These are phyloP conservation scores for Muscicapa comitata DNA, from an alignment of 2,797 vertebrate species.

Conservation along the genomic window DNA sequence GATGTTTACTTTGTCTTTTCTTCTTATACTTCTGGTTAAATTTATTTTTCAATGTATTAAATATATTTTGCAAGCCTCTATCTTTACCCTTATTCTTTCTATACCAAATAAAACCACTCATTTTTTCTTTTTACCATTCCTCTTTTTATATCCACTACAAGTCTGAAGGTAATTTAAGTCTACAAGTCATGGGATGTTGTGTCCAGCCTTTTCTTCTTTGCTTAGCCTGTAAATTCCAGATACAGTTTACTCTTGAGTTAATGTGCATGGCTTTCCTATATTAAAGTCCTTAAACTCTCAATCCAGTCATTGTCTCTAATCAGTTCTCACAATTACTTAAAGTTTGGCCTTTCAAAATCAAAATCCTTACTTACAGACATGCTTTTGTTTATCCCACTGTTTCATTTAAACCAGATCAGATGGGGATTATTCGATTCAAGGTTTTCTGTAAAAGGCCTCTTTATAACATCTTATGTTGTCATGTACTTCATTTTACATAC, in stretches of 20 bases:
- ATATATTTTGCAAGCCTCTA: neutral
- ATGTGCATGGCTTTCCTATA: neutral
- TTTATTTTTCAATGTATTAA: neutral
- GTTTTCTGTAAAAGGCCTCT: neutral
- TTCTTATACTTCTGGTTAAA: neutral
- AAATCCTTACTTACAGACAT: neutral
- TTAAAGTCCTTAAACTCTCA: neutral
- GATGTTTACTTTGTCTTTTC: neutral
- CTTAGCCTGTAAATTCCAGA: neutral
- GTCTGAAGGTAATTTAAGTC: neutral
- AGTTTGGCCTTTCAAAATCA: neutral
- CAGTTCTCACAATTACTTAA: neutral
- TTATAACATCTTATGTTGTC: neutral
- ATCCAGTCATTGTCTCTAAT: neutral
- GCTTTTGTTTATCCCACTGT: neutral
- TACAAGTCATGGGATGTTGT: neutral
- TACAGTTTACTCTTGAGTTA: neutral
- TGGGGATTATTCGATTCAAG: neutral
- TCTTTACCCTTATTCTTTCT: neutral
- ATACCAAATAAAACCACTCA: neutral
- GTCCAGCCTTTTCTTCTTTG: neutral
- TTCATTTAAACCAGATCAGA: conserved; percentile 11
- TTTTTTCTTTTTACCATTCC: neutral
- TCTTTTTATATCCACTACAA: neutral
- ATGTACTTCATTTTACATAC: neutral